A percentile compares a stretch with the other conserved stretches of the same genome.
Conservation (phyloP, 1,140 invertebrate species). For the Mycetomoellerius zeteki region DNA sequence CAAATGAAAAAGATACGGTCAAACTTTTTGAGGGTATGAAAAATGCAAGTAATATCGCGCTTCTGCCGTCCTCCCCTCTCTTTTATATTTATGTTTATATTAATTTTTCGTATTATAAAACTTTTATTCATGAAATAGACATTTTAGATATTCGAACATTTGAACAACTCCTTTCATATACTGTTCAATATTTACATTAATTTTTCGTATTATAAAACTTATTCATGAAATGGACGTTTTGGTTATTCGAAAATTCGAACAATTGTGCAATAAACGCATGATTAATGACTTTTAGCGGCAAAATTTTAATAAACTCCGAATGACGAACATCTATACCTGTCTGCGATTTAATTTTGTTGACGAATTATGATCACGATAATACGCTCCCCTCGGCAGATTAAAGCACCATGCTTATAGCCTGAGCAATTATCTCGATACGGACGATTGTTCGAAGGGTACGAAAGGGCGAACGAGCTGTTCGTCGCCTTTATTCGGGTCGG, state of each 20-base stretch:
- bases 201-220: background rate
- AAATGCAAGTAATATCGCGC: background rate
- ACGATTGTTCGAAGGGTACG: constrained; percentile 44
- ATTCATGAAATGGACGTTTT: background rate
- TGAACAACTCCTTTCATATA: background rate
- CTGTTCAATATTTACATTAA: background rate
- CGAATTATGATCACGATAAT: constrained; percentile 43
- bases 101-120: background rate
- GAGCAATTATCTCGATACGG: constrained; percentile 67
- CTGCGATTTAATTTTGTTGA: constrained; percentile 39
- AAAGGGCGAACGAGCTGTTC: constrained; percentile 14
- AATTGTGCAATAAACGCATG: background rate
- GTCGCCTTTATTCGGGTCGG: constrained; percentile 42
- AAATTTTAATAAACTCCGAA: constrained; percentile 35
- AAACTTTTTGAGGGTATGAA: constrained; percentile 3
- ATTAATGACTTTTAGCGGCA: background rate
- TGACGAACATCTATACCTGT: constrained; percentile 36
- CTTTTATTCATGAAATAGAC: background rate
- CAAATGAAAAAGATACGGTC: background rate
- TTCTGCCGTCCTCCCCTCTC: background rate
- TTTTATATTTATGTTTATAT: background rate
- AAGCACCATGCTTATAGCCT: constrained; percentile 31
- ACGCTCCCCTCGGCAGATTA: constrained; percentile 44
- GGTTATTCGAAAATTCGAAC: background rate
- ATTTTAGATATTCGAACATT: background rate